These are phyloP conservation scores for Meloe dianella DNA, from an alignment of 2,888 invertebrate species.

Conservation along the genomic window DNA sequence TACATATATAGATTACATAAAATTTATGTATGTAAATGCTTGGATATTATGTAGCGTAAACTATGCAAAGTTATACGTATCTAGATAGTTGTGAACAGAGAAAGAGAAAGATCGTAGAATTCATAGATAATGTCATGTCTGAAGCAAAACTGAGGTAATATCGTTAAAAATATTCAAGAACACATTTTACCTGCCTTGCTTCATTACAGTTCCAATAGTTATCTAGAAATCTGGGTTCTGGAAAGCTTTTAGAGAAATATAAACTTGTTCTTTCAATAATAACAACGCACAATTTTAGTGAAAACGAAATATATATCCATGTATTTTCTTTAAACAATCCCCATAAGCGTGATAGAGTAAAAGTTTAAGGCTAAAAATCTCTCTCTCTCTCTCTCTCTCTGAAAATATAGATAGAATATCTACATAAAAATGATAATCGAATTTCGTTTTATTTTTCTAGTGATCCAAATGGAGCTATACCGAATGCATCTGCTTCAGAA, in stretches of 20 bases:
- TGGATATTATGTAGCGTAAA: background rate
- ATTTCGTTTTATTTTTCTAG: slow-evolving; percentile 56
- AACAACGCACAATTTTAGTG: too few relatives aligned
- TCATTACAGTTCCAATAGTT: slow-evolving; percentile 35
- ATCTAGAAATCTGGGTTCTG: too few relatives aligned
- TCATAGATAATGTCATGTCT: slow-evolving; percentile 35
- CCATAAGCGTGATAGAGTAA: too few relatives aligned
- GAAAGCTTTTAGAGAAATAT: too few relatives aligned
- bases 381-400: too few relatives aligned
- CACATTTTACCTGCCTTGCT: slow-evolving; percentile 26
- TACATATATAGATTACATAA: background rate
- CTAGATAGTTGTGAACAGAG: background rate
- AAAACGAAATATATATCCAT: too few relatives aligned
- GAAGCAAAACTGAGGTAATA: slow-evolving; percentile 34
- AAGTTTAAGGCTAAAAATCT: too few relatives aligned
- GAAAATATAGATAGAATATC: slow-evolving; percentile 18
- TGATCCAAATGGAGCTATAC: slow-evolving; percentile 69
- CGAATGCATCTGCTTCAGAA: slow-evolving; percentile 51
- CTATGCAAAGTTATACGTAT: background rate
- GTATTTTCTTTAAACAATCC: too few relatives aligned
- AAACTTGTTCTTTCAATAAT: too few relatives aligned
- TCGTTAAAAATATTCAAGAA: slow-evolving; percentile 25
- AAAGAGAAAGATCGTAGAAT: slow-evolving; percentile 10
- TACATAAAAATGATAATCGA: slow-evolving; percentile 14
- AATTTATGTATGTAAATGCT: background rate